Evolutionary conservation across 2,113 vertebrate species (phyloP).

Genomic region (Dolichotis patagonum): DNA sequence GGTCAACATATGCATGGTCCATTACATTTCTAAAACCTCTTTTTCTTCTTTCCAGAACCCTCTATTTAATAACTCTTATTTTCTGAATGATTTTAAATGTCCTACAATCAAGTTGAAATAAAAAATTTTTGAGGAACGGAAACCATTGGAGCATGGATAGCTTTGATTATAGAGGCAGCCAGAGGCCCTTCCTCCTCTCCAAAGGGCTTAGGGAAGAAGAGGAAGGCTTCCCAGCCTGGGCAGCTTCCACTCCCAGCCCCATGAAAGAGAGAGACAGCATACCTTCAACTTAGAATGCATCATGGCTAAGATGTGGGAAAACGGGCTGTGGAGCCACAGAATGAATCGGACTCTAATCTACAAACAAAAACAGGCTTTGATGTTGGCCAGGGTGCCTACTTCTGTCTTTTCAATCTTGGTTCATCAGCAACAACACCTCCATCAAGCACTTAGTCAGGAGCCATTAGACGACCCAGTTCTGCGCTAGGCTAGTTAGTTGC

Average conservation of each 20-base stretch:
- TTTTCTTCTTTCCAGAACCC: neutral
- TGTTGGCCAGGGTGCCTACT: constrained; percentile 48
- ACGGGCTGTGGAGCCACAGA: constrained; percentile 44
- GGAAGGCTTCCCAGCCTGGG: neutral
- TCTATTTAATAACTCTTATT: constrained; percentile 12
- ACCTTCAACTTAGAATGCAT: neutral
- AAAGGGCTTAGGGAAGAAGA: neutral
- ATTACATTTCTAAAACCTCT: neutral
- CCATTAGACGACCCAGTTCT: constrained; percentile 38
- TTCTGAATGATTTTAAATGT: constrained; percentile 28
- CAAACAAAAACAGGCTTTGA: constrained; percentile 68
- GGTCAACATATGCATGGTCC: neutral
- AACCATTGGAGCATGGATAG: neutral
- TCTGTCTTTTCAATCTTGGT: constrained; percentile 38
- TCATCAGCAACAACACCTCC: constrained; percentile 73
- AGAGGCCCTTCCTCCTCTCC: neutral
- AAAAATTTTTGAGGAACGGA: neutral
- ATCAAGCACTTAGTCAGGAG: constrained; percentile 77
- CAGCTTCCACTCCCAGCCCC: neutral
- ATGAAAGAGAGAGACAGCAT: neutral
- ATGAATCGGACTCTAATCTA: constrained; percentile 55
- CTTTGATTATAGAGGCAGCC: neutral
- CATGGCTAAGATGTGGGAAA: neutral
- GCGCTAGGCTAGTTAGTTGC: constrained; percentile 26
- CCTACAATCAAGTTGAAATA: neutral